Evolutionary conservation across 1,140 invertebrate genomes (phyloP), one percentile per base, ranked within the genome.

Genomic region (Drosophila yakuba): DNA sequence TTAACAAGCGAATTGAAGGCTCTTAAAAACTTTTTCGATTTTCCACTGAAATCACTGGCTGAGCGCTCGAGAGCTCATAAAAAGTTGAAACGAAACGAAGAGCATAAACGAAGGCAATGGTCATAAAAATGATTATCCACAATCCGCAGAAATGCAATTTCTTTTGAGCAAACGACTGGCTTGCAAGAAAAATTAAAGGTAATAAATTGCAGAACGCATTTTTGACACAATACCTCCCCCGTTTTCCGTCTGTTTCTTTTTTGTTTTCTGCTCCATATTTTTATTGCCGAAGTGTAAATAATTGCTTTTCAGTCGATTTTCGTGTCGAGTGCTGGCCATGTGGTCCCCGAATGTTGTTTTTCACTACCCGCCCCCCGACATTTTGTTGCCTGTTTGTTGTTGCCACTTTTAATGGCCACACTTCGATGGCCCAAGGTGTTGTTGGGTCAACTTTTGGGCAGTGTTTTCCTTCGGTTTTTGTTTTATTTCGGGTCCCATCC

Each of bases 201-300:
- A 84, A 89, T 89, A 89, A 89, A 89, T 89, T 89, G 79, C 74
- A 74, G 64, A 80, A 58, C 63, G 60, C 76, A 89, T 82, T 80
- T 73, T 78, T 83, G 83, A 74, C 84, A 89, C 76, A 80, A 72
- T 73, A 39, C 62, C 62, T 35, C 74, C 36, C 39, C 44, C 47
- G 3, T 2, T 8, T 39, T 4, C 39, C 39, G 28, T 51, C 50
- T 41, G 32, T 20, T 50, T 47, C 48, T 10, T 32, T 59, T 58
- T 54, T 57, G 51, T 20, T 69, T 59, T 50, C 8, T 69, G 60
- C 58, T 73, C 64, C 83, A 77, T 77, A 83, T 80, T 89, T 88
- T 89, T 88, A 88, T 88, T 88, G 80, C 76, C 74, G 43, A 82
- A 88, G 73, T 88, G 84, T 88, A 88, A 89, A 89, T 88, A 89